These are phyloP conservation scores for Stenurella melanura DNA, from an alignment of 2,888 invertebrate species.

Conservation along the genomic window DNA sequence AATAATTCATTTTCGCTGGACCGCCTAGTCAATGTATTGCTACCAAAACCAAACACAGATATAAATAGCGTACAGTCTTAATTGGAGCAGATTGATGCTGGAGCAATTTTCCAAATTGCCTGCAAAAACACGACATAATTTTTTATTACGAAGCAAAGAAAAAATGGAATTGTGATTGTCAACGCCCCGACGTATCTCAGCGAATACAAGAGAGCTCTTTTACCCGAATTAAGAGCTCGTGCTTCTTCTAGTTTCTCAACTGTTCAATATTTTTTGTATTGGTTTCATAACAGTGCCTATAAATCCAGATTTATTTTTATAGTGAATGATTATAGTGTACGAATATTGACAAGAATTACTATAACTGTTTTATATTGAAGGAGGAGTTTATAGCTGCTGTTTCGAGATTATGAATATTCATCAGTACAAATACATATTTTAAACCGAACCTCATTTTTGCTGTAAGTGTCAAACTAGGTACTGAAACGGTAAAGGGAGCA, in stretches of 20 bases:
- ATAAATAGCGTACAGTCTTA: not conserved
- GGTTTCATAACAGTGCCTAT: not conserved
- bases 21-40: not conserved
- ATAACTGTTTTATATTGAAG: too few species aligned
- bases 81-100: not conserved
- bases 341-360: too few species aligned
- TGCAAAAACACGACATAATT: not conserved
- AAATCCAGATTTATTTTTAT: too few species aligned
- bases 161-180: not conserved
- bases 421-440: too few species aligned
- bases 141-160: not conserved
- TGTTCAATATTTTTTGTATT: not conserved
- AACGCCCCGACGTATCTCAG: not conserved
- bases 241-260: not conserved
- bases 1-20: too few species aligned
- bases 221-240: not conserved
- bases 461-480: too few species aligned
- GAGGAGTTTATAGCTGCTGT: too few species aligned
- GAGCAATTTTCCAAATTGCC: not conserved
- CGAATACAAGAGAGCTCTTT: not conserved
- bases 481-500: too few species aligned
- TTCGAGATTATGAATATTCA: too few species aligned
- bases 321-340: too few species aligned
- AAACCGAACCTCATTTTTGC: too few species aligned
- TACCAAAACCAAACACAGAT: not conserved